Percentiles rank a stretch among this genome's conserved stretches.
Conservation (phyloP, 2,888 invertebrate genomes). For the Lypha dubia region DNA sequence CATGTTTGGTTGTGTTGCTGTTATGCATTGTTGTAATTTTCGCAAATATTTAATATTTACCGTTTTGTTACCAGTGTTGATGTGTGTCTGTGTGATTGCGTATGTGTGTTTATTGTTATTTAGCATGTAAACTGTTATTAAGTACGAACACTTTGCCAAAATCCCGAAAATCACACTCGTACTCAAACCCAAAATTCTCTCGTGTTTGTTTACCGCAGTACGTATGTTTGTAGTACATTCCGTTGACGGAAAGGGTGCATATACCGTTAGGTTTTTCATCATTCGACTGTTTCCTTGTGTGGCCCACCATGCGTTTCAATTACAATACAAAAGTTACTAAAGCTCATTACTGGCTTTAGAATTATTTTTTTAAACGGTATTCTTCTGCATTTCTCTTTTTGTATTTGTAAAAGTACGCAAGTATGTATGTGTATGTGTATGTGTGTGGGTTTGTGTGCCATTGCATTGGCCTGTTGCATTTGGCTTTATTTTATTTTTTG, state of each 20-base stretch:
- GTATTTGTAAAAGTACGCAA: not conserved
- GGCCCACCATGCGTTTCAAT: slow-evolving; percentile 55
- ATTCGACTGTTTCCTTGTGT: slow-evolving; percentile 24
- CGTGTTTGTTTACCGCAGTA: slow-evolving; percentile 36
- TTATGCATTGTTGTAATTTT: slow-evolving; percentile 47
- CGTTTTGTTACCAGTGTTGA: slow-evolving; percentile 27
- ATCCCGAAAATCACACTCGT: slow-evolving; percentile 36
- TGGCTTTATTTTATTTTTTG: slow-evolving; percentile 16
- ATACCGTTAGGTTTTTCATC: slow-evolving; percentile 23
- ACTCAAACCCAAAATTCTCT: not conserved
- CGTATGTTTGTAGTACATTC: no score
- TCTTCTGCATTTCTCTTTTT: not conserved
- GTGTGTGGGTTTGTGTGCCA: slow-evolving; percentile 12
- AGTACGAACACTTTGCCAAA: slow-evolving; percentile 54
- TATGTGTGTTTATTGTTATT: slow-evolving; percentile 50
- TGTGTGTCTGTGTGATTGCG: slow-evolving; percentile 10
- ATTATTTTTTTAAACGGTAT: not conserved
- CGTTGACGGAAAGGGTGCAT: not conserved
- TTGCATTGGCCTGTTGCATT: slow-evolving; percentile 61
- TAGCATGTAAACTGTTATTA: slow-evolving; percentile 59
- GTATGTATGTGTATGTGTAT: not conserved
- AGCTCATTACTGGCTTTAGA: slow-evolving; percentile 22
- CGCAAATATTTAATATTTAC: slow-evolving; percentile 49
- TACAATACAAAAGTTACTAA: slow-evolving; percentile 21
- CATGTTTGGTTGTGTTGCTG: slow-evolving; percentile 38